Conservation (phyloP, 2,888 invertebrate genomes). For the Sphaeridia pumilis region DNA sequence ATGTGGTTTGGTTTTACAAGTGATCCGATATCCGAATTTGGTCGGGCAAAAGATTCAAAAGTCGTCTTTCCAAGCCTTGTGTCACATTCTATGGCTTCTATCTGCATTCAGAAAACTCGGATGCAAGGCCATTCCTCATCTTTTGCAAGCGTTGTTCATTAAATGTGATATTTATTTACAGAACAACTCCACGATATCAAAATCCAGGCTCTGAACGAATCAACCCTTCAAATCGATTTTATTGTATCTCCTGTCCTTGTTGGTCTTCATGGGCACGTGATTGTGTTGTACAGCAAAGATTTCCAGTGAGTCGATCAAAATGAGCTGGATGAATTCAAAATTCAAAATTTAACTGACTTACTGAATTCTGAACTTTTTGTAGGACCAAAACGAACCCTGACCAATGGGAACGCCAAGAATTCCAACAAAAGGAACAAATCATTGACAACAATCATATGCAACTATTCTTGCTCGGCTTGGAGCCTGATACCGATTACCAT, state of each 20-base stretch:
- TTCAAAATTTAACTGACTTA: too few relatives aligned
- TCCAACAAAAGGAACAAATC: slow-evolving; percentile 73
- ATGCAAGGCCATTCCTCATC: too few relatives aligned
- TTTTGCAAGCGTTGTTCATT: too few relatives aligned
- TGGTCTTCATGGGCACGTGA: slow-evolving; percentile 74
- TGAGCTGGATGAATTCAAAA: background rate
- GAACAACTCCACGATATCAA: slow-evolving; percentile 49
- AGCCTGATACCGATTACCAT: slow-evolving; percentile 67
- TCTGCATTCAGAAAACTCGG: too few relatives aligned
- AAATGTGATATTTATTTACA: too few relatives aligned
- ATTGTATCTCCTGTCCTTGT: slow-evolving; percentile 70
- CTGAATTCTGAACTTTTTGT: too few relatives aligned
- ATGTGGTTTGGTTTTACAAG: too few relatives aligned
- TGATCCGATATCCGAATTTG: too few relatives aligned
- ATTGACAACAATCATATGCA: slow-evolving; percentile 75
- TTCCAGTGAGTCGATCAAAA: slow-evolving; percentile 48
- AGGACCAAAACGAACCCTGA: slow-evolving; percentile 37
- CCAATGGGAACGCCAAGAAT: slow-evolving; percentile 68
- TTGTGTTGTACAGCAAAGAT: slow-evolving; percentile 67
- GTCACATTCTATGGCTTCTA: too few relatives aligned
- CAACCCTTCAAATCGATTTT: slow-evolving; percentile 67
- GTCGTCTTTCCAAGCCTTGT: too few relatives aligned
- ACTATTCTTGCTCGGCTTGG: slow-evolving; percentile 63
- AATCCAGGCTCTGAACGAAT: slow-evolving; percentile 63
- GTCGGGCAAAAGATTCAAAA: too few relatives aligned